Base-by-base conservation (phyloP, 92 coral and sea anemone genomes). In the Porites evermanni region DNA sequence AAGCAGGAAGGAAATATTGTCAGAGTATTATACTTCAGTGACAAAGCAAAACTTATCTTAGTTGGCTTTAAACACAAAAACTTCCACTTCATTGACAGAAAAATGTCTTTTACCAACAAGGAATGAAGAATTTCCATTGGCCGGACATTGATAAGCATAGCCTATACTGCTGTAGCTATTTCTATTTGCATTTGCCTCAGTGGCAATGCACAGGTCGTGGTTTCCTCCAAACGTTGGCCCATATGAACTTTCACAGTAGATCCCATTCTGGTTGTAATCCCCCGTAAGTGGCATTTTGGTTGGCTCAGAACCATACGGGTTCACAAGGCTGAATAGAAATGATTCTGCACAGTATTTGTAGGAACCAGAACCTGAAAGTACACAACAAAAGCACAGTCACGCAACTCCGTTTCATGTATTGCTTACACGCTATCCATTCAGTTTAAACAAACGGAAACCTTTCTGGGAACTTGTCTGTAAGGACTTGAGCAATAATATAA, bases 191-290 rank as follows among this genome's bases (percentile, higher is more conserved):
- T 85, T 77, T 13, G 89, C 84, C 21, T 17, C 73, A 24, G 13
- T 56, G 0, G 51, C 23, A 21, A 85, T 85, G 77, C 14, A 16
- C 12, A 85, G 19, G 65, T 85, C 89, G 19, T 85, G 52, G 7
- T 84, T 84, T 1, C 32, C 75, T 17, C 93, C 93, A 79, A 85
- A 89, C 14, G 79, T 52, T 14, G 93, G 93, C 19, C 93, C 93
- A 16, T 74, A 72, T 4, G 53, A 2, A 7, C 53, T 8, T n/a
- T 58, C 52, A 12, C 90, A 51, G 12, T 70, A 79, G 17, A 89
- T 89, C 7, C 81, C 93, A 78, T 82, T 13, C 8, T 29, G n/a
- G 13, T 18, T 58, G 13, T 8, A 6, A 44, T 12, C 3, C 1
- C 8, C 58, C 12, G 64, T 50, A 20, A 85, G 32, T 9, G 58